Evolutionary conservation across 2,113 vertebrate species (phyloP).

Genomic region (Amblyornis subalaris): DNA sequence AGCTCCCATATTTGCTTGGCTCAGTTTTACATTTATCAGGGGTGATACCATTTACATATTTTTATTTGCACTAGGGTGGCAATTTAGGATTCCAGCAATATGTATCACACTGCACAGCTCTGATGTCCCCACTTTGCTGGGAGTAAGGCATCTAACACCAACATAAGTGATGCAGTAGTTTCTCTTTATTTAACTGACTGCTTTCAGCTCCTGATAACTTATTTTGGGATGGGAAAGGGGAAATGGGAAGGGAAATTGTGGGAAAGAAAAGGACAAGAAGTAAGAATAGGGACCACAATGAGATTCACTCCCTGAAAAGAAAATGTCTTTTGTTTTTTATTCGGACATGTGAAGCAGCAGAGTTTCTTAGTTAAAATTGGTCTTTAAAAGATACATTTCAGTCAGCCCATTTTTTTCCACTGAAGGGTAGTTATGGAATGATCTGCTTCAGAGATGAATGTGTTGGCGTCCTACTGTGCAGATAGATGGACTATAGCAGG

Average conservation of each 20-base stretch:
- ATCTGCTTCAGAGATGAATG: neutral
- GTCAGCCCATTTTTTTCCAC: neutral
- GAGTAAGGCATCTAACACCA: neutral
- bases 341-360: neutral
- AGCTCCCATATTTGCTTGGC: slow-evolving; percentile 10
- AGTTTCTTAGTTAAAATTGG: neutral
- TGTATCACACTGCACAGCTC: neutral
- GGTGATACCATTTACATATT: slow-evolving; percentile 43
- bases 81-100: neutral
- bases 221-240: neutral
- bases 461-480: neutral
- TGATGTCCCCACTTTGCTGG: neutral
- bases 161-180: neutral
- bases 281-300: neutral
- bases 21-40: slow-evolving; percentile 23
- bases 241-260: neutral
- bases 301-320: neutral
- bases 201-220: neutral
- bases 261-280: neutral
- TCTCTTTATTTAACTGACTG: neutral
- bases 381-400: neutral
- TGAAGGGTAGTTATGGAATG: neutral
- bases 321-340: neutral
- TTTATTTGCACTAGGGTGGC: slow-evolving; percentile 47
- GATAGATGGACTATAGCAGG: neutral